Conservation (phyloP, 2,113 vertebrate genomes). For the Heterochromis multidens region DNA sequence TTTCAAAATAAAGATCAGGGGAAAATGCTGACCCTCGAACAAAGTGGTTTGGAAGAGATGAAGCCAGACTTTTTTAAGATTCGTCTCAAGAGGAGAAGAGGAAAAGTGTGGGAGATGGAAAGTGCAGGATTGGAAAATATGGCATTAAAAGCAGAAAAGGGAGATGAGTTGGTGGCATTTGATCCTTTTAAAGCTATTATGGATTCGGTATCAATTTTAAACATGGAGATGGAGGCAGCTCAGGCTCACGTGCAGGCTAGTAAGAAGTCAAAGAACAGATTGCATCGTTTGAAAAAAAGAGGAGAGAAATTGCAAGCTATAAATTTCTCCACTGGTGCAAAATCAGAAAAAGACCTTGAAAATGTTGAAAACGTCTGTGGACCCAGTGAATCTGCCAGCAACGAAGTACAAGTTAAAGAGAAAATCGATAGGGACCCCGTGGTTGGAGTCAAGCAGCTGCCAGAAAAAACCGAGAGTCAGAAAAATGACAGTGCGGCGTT, state of each 20-base stretch:
- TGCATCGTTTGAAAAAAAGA: slow-evolving; percentile 60
- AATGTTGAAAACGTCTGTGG: not conserved
- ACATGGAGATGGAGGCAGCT: slow-evolving; percentile 76
- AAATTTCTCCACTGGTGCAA: not conserved
- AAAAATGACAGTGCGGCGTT: not conserved
- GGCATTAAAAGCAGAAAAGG: slow-evolving; percentile 36
- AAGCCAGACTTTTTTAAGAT: slow-evolving; percentile 67
- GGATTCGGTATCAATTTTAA: slow-evolving; percentile 74
- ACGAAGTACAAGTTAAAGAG: slow-evolving; percentile 8
- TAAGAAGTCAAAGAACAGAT: slow-evolving; percentile 59
- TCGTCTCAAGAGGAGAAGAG: slow-evolving; percentile 72
- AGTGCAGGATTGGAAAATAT: slow-evolving; percentile 2
- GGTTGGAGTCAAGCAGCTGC: not conserved
- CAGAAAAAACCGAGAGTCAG: not conserved
- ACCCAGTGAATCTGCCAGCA: not conserved
- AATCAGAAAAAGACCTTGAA: not conserved
- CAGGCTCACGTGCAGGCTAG: slow-evolving; percentile 67
- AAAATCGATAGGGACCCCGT: not conserved
- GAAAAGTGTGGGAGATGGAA: slow-evolving; percentile 76
- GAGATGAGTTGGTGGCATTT: not conserved
- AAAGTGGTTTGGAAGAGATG: slow-evolving; percentile 13
- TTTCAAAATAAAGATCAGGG: not conserved
- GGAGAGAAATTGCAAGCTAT: slow-evolving; percentile 8
- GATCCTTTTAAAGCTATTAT: slow-evolving; percentile 78
- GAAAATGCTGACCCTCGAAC: not conserved